Evolutionary conservation across 2,888 invertebrate genomes (phyloP).

Genomic region (Lasiommata megera): DNA sequence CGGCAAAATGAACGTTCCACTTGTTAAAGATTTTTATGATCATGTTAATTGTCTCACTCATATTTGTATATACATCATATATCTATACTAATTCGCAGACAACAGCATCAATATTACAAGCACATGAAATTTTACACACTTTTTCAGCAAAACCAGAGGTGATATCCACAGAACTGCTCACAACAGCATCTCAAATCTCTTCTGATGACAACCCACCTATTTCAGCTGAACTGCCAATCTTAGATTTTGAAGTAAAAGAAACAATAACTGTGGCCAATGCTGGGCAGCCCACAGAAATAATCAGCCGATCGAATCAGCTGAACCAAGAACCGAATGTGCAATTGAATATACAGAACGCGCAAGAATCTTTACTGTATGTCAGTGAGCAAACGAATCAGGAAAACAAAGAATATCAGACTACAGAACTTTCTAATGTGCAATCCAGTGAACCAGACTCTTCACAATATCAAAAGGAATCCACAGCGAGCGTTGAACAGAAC

Average conservation of each 20-base stretch:
- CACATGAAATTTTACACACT: not conserved
- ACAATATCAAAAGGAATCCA: conserved; percentile 13
- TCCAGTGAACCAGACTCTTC: not conserved
- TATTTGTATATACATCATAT: too few relatives aligned
- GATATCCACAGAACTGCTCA: conserved; percentile 19
- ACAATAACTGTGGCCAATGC: conserved; percentile 19
- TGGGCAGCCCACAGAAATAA: not conserved
- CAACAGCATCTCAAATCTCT: conserved; percentile 29
- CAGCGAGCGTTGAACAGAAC: conserved; percentile 14
- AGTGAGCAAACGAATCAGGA: not conserved
- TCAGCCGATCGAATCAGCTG: not conserved
- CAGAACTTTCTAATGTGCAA: not conserved
- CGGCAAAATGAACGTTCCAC: too few relatives aligned
- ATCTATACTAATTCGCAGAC: too few relatives aligned
- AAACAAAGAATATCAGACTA: not conserved
- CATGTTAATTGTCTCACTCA: too few relatives aligned
- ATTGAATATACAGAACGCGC: not conserved
- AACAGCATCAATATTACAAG: too few relatives aligned
- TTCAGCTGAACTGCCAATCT: conserved; percentile 32
- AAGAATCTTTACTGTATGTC: not conserved
- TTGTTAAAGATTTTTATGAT: too few relatives aligned
- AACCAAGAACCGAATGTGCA: not conserved
- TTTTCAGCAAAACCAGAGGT: conserved; percentile 29
- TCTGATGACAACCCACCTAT: conserved; percentile 17
- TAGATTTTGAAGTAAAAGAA: conserved; percentile 31